Conservation (phyloP, 2,113 vertebrate genomes). For the Riparia riparia region DNA sequence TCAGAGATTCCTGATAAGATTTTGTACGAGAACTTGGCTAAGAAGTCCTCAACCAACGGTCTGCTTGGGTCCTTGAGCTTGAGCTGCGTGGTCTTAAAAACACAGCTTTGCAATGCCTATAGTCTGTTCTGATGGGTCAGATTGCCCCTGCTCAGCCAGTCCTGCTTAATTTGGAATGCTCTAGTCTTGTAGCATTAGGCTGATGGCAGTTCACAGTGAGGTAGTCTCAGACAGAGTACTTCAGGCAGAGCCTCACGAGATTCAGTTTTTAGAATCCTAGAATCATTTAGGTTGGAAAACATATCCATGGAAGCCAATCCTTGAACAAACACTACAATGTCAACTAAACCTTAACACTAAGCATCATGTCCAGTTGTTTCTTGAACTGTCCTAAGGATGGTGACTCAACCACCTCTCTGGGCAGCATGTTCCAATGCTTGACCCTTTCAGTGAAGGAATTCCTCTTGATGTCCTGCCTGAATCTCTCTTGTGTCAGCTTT, state of each 20-base stretch:
- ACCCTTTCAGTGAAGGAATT: not conserved
- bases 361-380: not conserved
- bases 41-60: not conserved
- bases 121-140: not conserved
- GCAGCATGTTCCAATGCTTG: not conserved
- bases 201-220: not conserved
- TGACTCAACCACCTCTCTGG: not conserved
- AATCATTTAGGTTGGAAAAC: not conserved
- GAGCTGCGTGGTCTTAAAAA: not conserved
- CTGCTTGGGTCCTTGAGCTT: not conserved
- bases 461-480: not conserved
- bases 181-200: not conserved
- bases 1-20: accelerated
- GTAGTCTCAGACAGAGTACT: not conserved
- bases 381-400: too few species aligned
- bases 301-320: accelerated
- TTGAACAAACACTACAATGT: accelerated
- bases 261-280: not conserved
- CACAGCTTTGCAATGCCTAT: not conserved
- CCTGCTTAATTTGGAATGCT: not conserved
- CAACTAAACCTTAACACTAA: not conserved
- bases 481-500: not conserved
- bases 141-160: not conserved
- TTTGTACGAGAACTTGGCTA: not conserved
- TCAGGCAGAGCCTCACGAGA: not conserved